These are phyloP conservation scores for Sicus ferrugineus DNA, from an alignment of 2,888 invertebrate species.

Conservation along the genomic window DNA sequence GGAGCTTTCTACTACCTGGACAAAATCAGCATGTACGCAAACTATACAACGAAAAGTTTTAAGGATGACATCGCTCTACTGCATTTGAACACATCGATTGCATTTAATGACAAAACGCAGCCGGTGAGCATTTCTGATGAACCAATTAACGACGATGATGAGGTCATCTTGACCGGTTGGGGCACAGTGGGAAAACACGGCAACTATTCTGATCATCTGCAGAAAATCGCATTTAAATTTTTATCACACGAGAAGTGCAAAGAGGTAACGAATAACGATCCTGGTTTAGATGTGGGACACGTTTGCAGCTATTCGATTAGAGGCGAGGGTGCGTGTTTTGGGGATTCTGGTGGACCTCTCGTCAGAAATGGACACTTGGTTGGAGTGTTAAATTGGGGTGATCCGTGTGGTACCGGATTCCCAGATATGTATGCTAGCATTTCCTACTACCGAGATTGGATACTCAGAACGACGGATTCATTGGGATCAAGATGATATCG, in stretches of 20 bases:
- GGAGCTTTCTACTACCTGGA: slow-evolving; percentile 49
- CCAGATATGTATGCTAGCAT: slow-evolving; percentile 57
- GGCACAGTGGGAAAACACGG: slow-evolving; percentile 66
- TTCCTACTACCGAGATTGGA: slow-evolving; percentile 56
- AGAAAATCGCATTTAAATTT: no score
- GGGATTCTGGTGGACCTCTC: slow-evolving; percentile 58
- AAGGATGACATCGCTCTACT: slow-evolving; percentile 75
- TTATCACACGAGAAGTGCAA: no score
- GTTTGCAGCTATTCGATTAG: no score
- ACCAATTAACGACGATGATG: slow-evolving; percentile 66
- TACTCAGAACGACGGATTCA: slow-evolving; percentile 37
- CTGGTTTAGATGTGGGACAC: slow-evolving; percentile 67
- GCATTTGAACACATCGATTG: slow-evolving; percentile 67
- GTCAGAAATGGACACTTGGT: slow-evolving; percentile 51
- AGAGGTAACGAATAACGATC: slow-evolving; percentile 51
- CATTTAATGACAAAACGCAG: slow-evolving; percentile 66
- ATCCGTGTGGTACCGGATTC: slow-evolving; percentile 56
- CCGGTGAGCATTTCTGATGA: slow-evolving; percentile 68
- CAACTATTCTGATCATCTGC: slow-evolving; percentile 66
- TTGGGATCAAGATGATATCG: no score
- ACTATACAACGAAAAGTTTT: slow-evolving; percentile 50
- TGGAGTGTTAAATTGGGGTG: slow-evolving; percentile 59
- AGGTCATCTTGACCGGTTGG: slow-evolving; percentile 70
- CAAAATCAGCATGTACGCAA: slow-evolving; percentile 50
- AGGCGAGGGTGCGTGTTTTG: slow-evolving; percentile 66